These are phyloP conservation scores for Acanthosoma haemorrhoidale DNA, from an alignment of 2,888 invertebrate species.

Conservation along the genomic window DNA sequence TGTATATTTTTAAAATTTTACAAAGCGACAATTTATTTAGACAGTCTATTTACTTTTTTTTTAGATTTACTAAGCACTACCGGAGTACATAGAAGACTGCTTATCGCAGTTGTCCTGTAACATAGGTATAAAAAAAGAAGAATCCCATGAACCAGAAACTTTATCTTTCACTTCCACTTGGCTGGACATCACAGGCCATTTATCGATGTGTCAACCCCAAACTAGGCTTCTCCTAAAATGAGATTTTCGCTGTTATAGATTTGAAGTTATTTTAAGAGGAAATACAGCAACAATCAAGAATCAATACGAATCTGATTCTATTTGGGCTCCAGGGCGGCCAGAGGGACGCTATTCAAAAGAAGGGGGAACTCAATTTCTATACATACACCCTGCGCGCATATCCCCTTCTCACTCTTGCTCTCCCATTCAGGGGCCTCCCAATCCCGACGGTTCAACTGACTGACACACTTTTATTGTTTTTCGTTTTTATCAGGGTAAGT, in stretches of 20 bases:
- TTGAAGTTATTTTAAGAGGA: not conserved
- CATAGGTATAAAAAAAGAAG: not conserved
- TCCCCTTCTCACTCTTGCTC: not conserved
- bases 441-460: not conserved
- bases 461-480: not conserved
- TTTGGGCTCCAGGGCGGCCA: too few relatives aligned
- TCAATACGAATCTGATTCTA: constrained; percentile 6
- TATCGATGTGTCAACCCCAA: not conserved
- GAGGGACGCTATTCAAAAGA: constrained; percentile 5
- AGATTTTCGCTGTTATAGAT: not conserved
- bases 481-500: not conserved
- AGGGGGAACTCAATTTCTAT: constrained; percentile 4
- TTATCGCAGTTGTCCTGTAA: not conserved
- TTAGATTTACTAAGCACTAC: too few relatives aligned
- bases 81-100: too few relatives aligned
- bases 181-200: not conserved
- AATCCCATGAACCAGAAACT: not conserved
- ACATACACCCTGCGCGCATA: not conserved
- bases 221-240: not conserved
- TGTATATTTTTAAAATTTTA: too few relatives aligned
- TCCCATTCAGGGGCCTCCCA: not conserved
- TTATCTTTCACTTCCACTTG: not conserved
- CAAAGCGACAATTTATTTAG: too few relatives aligned
- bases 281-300: too few relatives aligned
- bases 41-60: too few relatives aligned